Conservation (phyloP, 2,888 invertebrate genomes). For the Eupithecia insigniata region DNA sequence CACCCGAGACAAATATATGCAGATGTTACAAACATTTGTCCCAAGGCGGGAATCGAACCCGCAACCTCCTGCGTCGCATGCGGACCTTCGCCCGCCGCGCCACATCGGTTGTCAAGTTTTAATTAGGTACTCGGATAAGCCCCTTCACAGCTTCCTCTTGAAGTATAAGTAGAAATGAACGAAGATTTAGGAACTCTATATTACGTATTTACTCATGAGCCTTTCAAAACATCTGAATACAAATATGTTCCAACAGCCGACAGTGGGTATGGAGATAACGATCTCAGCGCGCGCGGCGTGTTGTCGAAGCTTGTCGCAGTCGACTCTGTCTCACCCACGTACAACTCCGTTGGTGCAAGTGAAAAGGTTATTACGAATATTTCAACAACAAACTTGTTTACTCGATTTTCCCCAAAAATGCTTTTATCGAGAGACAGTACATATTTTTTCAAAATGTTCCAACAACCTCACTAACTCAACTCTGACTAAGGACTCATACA, state of each 20-base stretch:
- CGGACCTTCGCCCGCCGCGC: no score
- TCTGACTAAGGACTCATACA: no score
- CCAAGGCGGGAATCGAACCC: no score
- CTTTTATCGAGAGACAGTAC: no score
- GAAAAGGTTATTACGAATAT: neutral
- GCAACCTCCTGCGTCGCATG: no score
- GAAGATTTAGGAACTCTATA: neutral
- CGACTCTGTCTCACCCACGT: neutral
- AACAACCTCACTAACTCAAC: no score
- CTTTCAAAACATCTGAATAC: neutral
- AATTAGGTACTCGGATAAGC: neutral
- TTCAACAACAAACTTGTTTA: no score
- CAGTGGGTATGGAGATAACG: neutral
- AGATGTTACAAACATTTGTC: no score
- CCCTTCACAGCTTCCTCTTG: neutral
- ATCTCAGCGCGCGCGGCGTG: conserved; percentile 1
- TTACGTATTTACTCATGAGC: neutral
- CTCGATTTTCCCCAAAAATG: no score
- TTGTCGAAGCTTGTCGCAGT: conserved; percentile 6
- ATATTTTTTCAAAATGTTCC: no score
- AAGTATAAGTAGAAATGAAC: neutral
- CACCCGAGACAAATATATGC: no score
- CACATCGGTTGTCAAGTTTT: no score
- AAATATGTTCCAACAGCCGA: neutral
- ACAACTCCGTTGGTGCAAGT: neutral